phyloP scores from a whole-genome alignment of 1,140 invertebrate species.

The Mizuhopecten yessoensis region DNA sequence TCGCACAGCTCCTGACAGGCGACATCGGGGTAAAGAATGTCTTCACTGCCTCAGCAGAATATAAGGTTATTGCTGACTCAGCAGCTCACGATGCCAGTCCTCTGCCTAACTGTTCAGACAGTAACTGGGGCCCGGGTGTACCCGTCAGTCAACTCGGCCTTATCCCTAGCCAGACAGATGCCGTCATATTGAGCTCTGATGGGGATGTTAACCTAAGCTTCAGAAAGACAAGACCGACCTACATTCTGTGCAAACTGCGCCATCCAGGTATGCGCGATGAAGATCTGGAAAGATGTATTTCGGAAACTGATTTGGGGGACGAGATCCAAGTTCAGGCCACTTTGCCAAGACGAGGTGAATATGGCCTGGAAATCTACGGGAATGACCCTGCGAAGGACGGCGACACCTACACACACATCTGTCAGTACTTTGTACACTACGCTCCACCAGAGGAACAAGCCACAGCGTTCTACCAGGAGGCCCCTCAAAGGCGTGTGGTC shows the following conservation, averaged over 20 bases:
- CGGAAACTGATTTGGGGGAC: constrained; percentile 75
- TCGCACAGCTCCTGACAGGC: constrained; percentile 79
- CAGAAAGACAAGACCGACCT: constrained; percentile 77
- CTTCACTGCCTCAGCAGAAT: constrained; percentile 82
- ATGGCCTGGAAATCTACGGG: constrained; percentile 83
- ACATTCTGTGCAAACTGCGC: constrained; percentile 77
- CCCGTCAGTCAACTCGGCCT: constrained; percentile 81
- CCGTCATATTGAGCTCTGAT: constrained; percentile 73
- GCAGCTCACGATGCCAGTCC: constrained; percentile 76
- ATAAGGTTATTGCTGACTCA: constrained; percentile 82
- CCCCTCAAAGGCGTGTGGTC: constrained; percentile 68
- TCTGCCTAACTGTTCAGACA: constrained; percentile 81
- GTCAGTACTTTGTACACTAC: constrained; percentile 83
- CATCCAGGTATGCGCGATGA: constrained; percentile 77
- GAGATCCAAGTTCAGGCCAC: constrained; percentile 71
- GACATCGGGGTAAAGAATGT: constrained; percentile 81
- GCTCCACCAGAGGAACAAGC: constrained; percentile 73
- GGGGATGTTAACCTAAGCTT: constrained; percentile 70
- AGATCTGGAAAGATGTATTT: constrained; percentile 78
- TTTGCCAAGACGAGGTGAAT: constrained; percentile 80
- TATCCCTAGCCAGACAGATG: constrained; percentile 76
- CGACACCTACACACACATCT: constrained; percentile 83
- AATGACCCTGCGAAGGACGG: constrained; percentile 83
- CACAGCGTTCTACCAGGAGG: constrained; percentile 78
- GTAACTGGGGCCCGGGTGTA: constrained; percentile 82